phyloP scores from a whole-genome alignment of 2,888 invertebrate genomes.

The Pollenia angustigena region DNA sequence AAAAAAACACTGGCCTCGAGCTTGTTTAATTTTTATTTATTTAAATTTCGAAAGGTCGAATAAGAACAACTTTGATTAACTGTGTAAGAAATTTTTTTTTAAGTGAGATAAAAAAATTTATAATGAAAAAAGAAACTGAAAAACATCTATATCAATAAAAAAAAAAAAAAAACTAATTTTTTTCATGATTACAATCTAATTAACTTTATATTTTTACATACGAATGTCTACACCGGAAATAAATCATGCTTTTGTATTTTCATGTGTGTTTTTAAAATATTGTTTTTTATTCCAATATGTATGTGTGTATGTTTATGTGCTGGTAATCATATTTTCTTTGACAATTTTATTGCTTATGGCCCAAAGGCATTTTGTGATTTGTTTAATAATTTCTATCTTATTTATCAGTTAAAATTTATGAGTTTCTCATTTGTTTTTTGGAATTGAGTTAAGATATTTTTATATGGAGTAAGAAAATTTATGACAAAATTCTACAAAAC shows the following conservation, averaged over 20 bases:
- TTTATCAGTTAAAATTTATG: conserved; percentile 64
- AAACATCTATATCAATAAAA: no score
- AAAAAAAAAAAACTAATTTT: no score
- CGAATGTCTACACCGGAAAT: background rate
- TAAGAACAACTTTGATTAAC: no score
- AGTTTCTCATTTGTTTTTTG: conserved; percentile 47
- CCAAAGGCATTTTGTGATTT: conserved; percentile 61
- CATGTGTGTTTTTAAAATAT: background rate
- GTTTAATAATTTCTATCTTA: conserved; percentile 61
- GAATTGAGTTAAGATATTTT: background rate
- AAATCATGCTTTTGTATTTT: conserved; percentile 9
- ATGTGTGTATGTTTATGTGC: background rate
- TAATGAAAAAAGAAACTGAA: no score
- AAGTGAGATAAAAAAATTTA: no score
- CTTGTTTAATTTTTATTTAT: no score
- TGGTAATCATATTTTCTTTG: conserved; percentile 35
- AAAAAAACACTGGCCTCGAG: no score
- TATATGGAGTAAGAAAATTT: background rate
- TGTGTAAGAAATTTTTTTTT: no score
- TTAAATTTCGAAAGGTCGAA: no score
- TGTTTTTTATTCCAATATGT: conserved; percentile 8
- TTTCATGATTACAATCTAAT: no score
- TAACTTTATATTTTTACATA: no score
- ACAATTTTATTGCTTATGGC: conserved; percentile 62
- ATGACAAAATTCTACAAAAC: background rate